phyloP scores from a whole-genome alignment of 2,113 vertebrate species.

The Halichoerus grypus region DNA sequence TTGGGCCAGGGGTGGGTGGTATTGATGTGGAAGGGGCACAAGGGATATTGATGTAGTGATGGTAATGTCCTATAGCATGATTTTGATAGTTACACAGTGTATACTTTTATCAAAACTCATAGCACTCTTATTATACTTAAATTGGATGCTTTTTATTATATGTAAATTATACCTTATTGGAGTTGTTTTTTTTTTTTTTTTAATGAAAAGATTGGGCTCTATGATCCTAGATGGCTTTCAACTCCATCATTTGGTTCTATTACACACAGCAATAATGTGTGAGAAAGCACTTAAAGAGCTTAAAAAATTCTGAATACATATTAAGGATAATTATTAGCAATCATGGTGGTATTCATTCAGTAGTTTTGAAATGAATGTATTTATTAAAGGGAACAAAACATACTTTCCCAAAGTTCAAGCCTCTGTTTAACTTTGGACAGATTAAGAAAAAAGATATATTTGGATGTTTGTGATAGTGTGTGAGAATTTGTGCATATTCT shows the following conservation, averaged over 20 bases:
- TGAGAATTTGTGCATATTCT: not conserved
- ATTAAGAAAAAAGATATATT: not conserved
- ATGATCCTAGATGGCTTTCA: not conserved
- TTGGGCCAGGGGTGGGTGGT: not conserved
- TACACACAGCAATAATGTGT: constrained; percentile 1
- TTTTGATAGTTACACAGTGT: not conserved
- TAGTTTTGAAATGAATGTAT: constrained; percentile 22
- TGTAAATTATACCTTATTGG: constrained; percentile 6
- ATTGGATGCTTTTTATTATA: not conserved
- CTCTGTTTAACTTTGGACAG: not conserved
- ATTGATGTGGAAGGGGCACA: not conserved
- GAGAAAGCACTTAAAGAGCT: not conserved
- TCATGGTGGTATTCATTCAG: constrained; percentile 34
- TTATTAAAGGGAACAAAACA: constrained; percentile 16
- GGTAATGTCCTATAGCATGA: not conserved
- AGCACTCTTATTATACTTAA: not conserved
- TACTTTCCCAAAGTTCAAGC: not conserved
- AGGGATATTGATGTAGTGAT: not conserved
- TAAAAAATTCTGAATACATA: constrained; percentile 6
- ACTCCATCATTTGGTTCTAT: not conserved
- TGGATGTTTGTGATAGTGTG: not conserved
- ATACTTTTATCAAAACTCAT: not conserved
- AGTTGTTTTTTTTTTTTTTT: constrained; percentile 15
- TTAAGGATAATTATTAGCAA: constrained; percentile 63
- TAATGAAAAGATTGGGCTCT: not conserved